These are phyloP conservation scores for Cyprinodon variegatus DNA, from an alignment of 2,113 vertebrate genomes.

Conservation along the genomic window DNA sequence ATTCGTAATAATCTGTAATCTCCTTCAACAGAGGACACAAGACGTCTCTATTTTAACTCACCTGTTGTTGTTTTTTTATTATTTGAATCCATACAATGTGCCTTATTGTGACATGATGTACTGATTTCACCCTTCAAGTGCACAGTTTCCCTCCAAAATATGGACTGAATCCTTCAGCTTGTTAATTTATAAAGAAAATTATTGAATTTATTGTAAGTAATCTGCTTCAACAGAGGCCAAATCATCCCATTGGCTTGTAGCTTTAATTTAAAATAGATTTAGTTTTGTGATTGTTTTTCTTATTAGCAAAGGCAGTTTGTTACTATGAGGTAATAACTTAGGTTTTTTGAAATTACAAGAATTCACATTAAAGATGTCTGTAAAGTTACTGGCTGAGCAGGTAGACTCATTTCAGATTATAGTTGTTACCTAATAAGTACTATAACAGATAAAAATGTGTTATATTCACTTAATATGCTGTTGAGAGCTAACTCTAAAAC, in stretches of 20 bases:
- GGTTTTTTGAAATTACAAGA: not conserved
- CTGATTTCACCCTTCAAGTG: slow-evolving; percentile 70
- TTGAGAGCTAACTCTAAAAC: not conserved
- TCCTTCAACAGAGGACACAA: no score
- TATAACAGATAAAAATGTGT: not conserved
- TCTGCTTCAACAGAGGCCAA: not conserved
- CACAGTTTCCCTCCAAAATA: slow-evolving; percentile 35
- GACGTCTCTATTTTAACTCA: slow-evolving; percentile 18
- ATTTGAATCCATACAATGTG: slow-evolving; percentile 48
- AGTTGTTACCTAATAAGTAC: not conserved
- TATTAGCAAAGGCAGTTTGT: not conserved
- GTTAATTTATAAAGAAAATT: not conserved
- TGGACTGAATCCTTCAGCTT: slow-evolving; percentile 10
- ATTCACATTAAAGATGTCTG: not conserved
- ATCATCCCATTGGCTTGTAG: not conserved
- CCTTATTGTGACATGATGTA: slow-evolving; percentile 54
- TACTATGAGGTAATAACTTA: not conserved
- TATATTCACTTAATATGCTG: not conserved
- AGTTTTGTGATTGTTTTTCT: not conserved
- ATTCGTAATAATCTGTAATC: no score
- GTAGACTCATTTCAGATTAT: not conserved
- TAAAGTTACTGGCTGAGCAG: not conserved
- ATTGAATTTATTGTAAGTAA: not conserved
- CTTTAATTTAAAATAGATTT: not conserved
- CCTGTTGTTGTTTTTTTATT: not conserved